phyloP scores from a whole-genome alignment of 2,113 vertebrate species.

The Eptatretus burgeri region DNA sequence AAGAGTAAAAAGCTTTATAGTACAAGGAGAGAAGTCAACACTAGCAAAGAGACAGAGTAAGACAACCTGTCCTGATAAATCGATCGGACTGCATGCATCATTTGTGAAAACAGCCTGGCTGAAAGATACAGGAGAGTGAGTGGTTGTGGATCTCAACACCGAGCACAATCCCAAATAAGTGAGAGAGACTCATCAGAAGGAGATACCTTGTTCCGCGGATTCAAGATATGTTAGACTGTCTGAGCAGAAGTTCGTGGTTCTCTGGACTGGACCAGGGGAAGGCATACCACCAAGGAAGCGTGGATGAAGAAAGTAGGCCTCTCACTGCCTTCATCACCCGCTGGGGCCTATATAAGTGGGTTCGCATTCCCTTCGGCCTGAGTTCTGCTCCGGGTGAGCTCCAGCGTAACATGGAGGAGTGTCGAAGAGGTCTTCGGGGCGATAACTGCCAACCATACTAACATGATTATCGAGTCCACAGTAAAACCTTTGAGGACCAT shows the following conservation, averaged over 20 bases:
- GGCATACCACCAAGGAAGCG: conserved; percentile 5
- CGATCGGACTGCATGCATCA: too few relatives aligned
- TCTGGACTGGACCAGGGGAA: background rate
- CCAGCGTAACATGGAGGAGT: conserved; percentile 7
- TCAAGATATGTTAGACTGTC: conserved; percentile 5
- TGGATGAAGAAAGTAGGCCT: conserved; percentile 3
- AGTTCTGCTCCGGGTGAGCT: conserved; percentile 6
- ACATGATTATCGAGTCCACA: conserved; percentile 8
- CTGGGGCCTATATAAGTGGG: conserved; percentile 3
- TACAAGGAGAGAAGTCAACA: too few relatives aligned
- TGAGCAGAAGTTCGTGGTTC: conserved; percentile 7
- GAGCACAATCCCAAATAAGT: too few relatives aligned
- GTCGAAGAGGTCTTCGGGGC: background rate
- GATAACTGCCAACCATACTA: background rate
- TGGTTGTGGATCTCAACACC: too few relatives aligned
- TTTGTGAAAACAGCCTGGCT: too few relatives aligned
- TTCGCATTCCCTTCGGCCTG: conserved; percentile 6
- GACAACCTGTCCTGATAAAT: too few relatives aligned
- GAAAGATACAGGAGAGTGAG: too few relatives aligned
- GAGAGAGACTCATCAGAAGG: too few relatives aligned
- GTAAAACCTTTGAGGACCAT: conserved; percentile 9
- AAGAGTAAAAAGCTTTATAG: too few relatives aligned
- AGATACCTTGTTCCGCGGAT: background rate
- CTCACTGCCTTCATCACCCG: conserved; percentile 5
- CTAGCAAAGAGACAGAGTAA: too few relatives aligned